Evolutionary conservation across 1,140 invertebrate genomes (phyloP).

Genomic region (Drosophila truncata): DNA sequence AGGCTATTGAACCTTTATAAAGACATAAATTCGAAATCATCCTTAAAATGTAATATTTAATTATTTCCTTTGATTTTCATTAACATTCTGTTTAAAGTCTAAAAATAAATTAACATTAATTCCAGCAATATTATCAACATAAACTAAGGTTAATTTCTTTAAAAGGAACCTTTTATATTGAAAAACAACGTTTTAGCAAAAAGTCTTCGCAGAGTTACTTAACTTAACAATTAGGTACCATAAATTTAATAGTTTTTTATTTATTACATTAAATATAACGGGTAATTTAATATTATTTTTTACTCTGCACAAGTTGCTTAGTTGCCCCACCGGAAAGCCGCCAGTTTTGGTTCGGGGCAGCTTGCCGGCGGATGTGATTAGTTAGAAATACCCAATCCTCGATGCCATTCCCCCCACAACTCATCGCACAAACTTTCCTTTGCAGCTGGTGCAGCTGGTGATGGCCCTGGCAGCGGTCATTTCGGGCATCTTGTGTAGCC

Average conservation of each 20-base stretch:
- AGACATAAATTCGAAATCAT: too few relatives aligned
- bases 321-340: conserved; percentile 45
- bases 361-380: conserved; percentile 45
- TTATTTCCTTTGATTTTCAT: too few relatives aligned
- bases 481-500: conserved; percentile 48
- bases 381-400: conserved; percentile 39
- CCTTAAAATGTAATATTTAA: too few relatives aligned
- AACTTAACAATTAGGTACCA: not conserved
- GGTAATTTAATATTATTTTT: not conserved
- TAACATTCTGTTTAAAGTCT: too few relatives aligned
- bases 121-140: not conserved
- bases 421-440: conserved; percentile 45
- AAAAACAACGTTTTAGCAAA: not conserved
- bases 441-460: conserved; percentile 60
- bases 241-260: not conserved
- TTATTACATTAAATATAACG: not conserved
- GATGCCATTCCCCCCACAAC: conserved; percentile 22
- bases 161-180: not conserved
- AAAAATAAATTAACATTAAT: too few relatives aligned
- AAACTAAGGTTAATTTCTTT: not conserved
- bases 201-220: not conserved
- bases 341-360: conserved; percentile 35
- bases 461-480: conserved; percentile 56
- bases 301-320: not conserved
- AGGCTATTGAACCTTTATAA: too few relatives aligned